These are phyloP conservation scores for Bujurquina vittata DNA, from an alignment of 2,113 vertebrate genomes.

Conservation along the genomic window DNA sequence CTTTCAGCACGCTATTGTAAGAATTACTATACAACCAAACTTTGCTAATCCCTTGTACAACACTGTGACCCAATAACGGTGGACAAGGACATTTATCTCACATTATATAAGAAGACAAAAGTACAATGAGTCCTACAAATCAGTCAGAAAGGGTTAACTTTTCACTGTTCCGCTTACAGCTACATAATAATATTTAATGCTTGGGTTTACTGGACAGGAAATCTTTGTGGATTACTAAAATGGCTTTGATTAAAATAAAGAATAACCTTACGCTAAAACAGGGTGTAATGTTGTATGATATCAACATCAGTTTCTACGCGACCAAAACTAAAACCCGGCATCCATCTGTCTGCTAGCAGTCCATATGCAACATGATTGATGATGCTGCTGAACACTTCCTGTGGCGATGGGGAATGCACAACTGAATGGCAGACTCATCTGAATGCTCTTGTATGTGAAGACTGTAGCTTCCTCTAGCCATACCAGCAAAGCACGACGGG, in stretches of 20 bases:
- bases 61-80: not conserved
- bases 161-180: not conserved
- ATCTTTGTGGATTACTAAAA: not conserved
- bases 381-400: constrained; percentile 41
- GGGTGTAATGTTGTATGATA: not conserved
- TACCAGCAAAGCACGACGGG: constrained; percentile 23
- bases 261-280: not conserved
- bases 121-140: not conserved
- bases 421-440: constrained; percentile 30
- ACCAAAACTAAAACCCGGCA: not conserved
- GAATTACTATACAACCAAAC: not conserved
- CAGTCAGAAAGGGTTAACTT: not conserved
- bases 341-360: not conserved
- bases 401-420: constrained; percentile 24
- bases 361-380: constrained; percentile 35
- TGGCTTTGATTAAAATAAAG: not conserved
- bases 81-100: not conserved
- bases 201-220: not conserved
- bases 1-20: not conserved
- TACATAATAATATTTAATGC: not conserved
- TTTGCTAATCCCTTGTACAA: not conserved
- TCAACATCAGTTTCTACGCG: not conserved
- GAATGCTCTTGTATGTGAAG: not conserved
- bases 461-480: constrained; percentile 19
- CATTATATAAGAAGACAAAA: not conserved